Evolutionary conservation across 2,797 vertebrate species (phyloP).

Genomic region (Thunnus albacares): DNA sequence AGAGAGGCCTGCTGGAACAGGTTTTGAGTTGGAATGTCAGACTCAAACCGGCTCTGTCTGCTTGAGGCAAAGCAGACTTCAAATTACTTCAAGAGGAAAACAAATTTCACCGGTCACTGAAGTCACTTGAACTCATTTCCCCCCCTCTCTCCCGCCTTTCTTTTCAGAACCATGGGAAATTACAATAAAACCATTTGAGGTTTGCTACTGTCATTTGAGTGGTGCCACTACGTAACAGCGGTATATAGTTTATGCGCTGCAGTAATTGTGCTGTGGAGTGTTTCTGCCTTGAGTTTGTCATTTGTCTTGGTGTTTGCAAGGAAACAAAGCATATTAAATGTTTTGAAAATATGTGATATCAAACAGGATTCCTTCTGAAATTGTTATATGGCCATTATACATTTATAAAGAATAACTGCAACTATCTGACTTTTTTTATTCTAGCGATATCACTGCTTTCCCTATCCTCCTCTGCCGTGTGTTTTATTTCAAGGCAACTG

Average conservation of each 20-base stretch:
- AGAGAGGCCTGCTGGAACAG: conserved; percentile 36
- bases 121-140: conserved; percentile 60
- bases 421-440: conserved; percentile 11
- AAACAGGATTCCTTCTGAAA: conserved; percentile 19
- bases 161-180: conserved; percentile 48
- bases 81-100: conserved; percentile 68
- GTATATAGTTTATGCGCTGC: conserved; percentile 3
- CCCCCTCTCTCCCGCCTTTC: conserved; percentile 26
- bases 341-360: conserved; percentile 23
- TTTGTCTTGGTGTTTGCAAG: conserved; percentile 4
- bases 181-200: conserved; percentile 39
- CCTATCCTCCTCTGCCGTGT: conserved; percentile 24
- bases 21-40: conserved; percentile 51
- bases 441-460: background rate
- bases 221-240: background rate
- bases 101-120: conserved; percentile 58
- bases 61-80: conserved; percentile 59
- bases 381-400: conserved; percentile 16
- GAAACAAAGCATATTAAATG: conserved; percentile 18
- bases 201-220: conserved; percentile 22
- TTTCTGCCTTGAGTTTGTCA: background rate
- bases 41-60: conserved; percentile 33
- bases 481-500: conserved; percentile 10
- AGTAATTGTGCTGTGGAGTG: background rate
- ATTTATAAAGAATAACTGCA: conserved; percentile 7